phyloP scores from a whole-genome alignment of 2,113 vertebrate genomes.

The Platysternon megacephalum region DNA sequence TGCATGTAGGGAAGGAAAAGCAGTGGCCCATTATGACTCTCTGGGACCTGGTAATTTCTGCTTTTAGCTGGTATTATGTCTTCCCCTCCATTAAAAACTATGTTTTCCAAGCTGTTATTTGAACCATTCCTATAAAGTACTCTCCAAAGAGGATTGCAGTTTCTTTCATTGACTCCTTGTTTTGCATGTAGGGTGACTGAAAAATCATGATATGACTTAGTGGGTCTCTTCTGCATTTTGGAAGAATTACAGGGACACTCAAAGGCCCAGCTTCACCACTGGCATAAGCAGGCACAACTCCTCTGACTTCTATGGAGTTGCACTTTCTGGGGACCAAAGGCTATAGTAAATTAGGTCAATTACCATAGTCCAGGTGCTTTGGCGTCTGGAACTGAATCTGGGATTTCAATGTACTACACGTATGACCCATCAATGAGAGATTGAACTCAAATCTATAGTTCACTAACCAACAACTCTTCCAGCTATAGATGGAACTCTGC shows the following conservation, averaged over 20 bases:
- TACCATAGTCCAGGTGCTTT: slow-evolving; percentile 46
- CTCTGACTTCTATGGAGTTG: slow-evolving; percentile 54
- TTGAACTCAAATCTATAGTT: background rate
- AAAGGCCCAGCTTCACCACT: slow-evolving; percentile 10
- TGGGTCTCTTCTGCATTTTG: background rate
- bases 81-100: slow-evolving; percentile 7
- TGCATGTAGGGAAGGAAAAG: background rate
- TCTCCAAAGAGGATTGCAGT: slow-evolving; percentile 38
- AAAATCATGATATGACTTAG: background rate
- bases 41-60: background rate
- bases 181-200: background rate
- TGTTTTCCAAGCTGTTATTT: background rate
- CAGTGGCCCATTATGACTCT: background rate
- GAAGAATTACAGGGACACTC: background rate
- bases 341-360: slow-evolving; percentile 55
- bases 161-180: background rate
- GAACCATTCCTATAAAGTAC: slow-evolving; percentile 31
- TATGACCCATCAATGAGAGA: background rate
- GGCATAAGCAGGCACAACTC: slow-evolving; percentile 46
- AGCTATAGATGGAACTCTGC: background rate
- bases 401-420: background rate
- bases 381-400: slow-evolving; percentile 9
- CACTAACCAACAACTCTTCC: background rate
- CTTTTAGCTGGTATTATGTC: background rate
- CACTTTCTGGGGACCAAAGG: slow-evolving; percentile 52